Base-by-base conservation (phyloP, 2,888 invertebrate species). In the Lypha dubia region DNA sequence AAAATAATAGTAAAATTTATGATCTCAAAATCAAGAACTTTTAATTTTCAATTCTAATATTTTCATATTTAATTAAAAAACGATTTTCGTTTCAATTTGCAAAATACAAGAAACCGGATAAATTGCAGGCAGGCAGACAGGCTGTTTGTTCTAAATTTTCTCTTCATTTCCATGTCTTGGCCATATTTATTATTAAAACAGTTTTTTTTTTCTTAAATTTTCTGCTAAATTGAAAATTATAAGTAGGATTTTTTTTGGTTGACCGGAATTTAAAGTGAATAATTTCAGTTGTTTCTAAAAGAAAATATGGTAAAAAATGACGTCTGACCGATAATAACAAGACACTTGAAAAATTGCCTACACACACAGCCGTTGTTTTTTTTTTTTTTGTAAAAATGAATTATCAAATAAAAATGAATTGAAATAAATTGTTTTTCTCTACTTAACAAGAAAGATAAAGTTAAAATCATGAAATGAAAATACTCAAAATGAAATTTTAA, bases 321-420 rank as follows among this genome's bases (percentile, higher is more conserved):
- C 60, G 80, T 67, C 67, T 76, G 84, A 80, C 80, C 80, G 46
- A 76, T 60, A 76, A 80, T 68, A 58, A 76, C 65, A 71, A 79
- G 71, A 62, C 68, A 80, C 83, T 83, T 80, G 13, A 67, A 58
- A 75, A 63, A 65, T 63, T 49, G n/a, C n/a, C 49, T 15, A 56
- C 53, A 71, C 51, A 63, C 44, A 20, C 60, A 41, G 32, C 17
- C 68, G 20, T 22, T 20, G 35, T 32, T 65, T 41, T 41, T 20
- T 15, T 32, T 56, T 41, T 41, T 20, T 13, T 22, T 3, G 28
- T 51, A 41, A 60, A 49, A 63, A 60, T 41, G 41, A 67, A 56
- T 56, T 60, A 28, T 44, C 20, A 24, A 11, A 70, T 51, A 9
- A 46, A 63, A 79, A 60, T n/a, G n/a, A 4, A 41, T 51, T 44